Evolutionary conservation across 1,140 invertebrate genomes (phyloP), one percentile per base, ranked within the genome.

Genomic region (Drosophila sechellia): DNA sequence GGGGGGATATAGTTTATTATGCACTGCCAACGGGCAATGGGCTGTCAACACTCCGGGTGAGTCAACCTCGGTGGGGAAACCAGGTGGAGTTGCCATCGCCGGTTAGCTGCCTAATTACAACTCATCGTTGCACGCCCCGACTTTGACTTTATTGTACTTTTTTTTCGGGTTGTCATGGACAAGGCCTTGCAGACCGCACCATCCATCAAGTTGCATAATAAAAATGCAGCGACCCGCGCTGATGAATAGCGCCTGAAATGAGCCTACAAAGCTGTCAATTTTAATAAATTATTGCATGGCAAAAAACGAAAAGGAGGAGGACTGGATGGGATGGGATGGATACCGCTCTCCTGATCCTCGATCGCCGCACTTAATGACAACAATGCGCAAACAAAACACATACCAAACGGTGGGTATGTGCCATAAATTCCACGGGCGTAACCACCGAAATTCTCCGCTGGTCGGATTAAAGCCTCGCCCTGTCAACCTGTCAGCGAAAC

Each of bases 211-310:
- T 90, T 90, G 76, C 87, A 90, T 90, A 90, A 90, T 90, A 90
- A 90, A 90, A 86, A 86, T 86, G 86, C 85, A 86, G 86, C 83
- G 75, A 78, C 55, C 70, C 40, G 54, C 48, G 70, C 77, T 91
- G 89, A 91, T 91, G 90, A 91, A 91, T 91, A 91, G 89, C 90
- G 81, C 89, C 81, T 90, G 78, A 85, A 91, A 91, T 91, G 84
- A 91, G 90, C 90, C 81, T 83, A 85, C 90, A 90, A 89, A 91
- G 79, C 90, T 91, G 90, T 91, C 90, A 91, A 91, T 91, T 91
- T 91, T 83, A 91, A 90, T 90, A 91, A 91, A 89, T 90, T 91
- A 91, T 91, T 77, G 68, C 85, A 65, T 55, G 61, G 81, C 78
- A 79, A 87, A 89, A 83, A 55, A 20, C 15, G 17, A 42, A 20